These are phyloP conservation scores for Corythornis madagascariensis DNA, from an alignment of 2,113 vertebrate species.

Conservation along the genomic window DNA sequence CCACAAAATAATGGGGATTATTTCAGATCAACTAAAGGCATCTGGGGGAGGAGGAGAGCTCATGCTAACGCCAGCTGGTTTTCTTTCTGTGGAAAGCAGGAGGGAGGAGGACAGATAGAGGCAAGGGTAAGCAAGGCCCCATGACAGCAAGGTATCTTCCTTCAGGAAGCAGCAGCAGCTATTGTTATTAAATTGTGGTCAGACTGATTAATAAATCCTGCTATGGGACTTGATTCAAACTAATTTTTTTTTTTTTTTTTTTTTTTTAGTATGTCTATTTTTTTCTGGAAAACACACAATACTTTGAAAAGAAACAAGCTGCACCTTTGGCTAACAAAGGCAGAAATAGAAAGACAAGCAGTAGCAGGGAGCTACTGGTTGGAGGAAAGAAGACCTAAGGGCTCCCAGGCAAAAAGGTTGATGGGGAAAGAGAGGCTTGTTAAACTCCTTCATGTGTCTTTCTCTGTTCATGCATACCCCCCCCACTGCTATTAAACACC, in stretches of 20 bases:
- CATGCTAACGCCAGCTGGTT: background rate
- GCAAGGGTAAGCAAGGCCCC: background rate
- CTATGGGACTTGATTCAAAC: background rate
- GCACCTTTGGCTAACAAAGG: background rate
- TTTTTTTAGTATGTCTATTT: fast-evolving
- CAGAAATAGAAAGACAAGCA: background rate
- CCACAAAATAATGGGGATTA: background rate
- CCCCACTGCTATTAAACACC: background rate
- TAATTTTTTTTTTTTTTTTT: background rate
- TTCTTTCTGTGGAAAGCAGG: background rate
- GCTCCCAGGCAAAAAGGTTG: background rate
- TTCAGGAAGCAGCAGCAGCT: background rate
- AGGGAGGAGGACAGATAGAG: background rate
- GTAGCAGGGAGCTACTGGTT: background rate
- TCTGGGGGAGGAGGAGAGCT: background rate
- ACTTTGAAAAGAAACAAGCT: background rate
- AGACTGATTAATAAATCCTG: background rate
- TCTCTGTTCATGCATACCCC: background rate
- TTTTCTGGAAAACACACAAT: background rate
- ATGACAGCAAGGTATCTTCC: background rate
- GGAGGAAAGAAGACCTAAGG: background rate
- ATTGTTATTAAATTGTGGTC: background rate
- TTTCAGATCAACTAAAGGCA: background rate
- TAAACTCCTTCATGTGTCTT: background rate
- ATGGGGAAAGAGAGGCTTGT: background rate